A percentile compares a stretch with the other conserved stretches of the same genome.
Evolutionary conservation across 2,113 vertebrate genomes (phyloP).

Genomic region (Fukomys damarensis): DNA sequence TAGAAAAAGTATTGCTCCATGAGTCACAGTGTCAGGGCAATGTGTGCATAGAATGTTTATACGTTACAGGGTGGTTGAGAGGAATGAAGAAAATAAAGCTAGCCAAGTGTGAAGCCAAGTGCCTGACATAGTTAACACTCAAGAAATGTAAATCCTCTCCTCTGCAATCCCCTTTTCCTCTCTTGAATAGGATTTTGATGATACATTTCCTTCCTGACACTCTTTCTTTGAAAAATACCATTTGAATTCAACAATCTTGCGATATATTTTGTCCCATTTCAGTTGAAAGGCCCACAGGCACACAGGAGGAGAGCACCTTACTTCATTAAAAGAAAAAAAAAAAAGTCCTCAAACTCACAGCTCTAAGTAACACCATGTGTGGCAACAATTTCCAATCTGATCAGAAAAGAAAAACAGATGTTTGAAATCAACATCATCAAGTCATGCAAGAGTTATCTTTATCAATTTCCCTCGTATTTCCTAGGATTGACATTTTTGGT

Average conservation of each 20-base stretch:
- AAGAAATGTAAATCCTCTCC: neutral
- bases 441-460: neutral
- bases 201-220: neutral
- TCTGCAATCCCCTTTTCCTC: neutral
- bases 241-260: neutral
- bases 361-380: neutral
- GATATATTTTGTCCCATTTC: slow-evolving; percentile 29
- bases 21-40: neutral
- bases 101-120: neutral
- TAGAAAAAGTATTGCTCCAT: neutral
- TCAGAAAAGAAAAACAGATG: neutral
- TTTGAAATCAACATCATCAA: neutral
- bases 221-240: neutral
- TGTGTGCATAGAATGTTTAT: neutral
- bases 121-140: neutral
- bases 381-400: neutral
- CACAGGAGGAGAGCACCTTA: neutral
- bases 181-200: neutral
- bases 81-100: slow-evolving; percentile 26
- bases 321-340: neutral
- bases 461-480: neutral
- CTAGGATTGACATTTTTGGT: neutral
- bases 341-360: neutral
- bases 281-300: neutral
- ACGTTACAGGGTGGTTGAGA: neutral